Evolutionary conservation across 2,888 invertebrate genomes (phyloP), one percentile per base, ranked within the genome.

Genomic region (Pecten maximus): DNA sequence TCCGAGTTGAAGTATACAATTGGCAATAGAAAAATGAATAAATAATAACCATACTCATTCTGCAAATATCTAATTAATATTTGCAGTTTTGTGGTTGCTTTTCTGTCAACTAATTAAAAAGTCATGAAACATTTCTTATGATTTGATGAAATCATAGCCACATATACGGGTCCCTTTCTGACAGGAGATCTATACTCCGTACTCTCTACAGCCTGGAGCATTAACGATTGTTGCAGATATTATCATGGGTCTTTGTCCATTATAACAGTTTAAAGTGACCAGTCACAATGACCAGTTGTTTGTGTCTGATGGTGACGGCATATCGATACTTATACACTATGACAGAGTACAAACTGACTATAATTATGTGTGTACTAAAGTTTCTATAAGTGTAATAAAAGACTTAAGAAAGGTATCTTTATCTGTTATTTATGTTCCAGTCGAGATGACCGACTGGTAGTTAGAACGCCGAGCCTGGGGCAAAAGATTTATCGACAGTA

Each of bases 341-440:
- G 44, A 44, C 6, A 19, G 50, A 19, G 16, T 35, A 74, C 74
- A 74, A 35, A 74, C 28, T 15, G n/a, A 8, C 8, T 74, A 35
- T 74, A 74, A 28, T 74, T 74, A 74, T 74, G 10, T 23, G 1
- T 23, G n/a, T 35, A 74, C 35, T 35, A 10, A 74, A 74, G 74
- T 28, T 74, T 35, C 35, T 74, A 23, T 74, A 35, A 74, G 74
- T 74, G 74, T 74, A 35, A 74, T 74, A 74, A 74, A 35, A 23
- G 74, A 74, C 23, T 74, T 28, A 28, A 74, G 74, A 35, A 35
- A 74, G 74, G 74, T 74, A 35, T 74, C 74, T 74, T 74, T 74
- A 74, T 74, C 35, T 74, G 74, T 23, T 23, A 74, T 74, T 74
- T 8, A 74, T 28, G 74, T 74, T 74, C 15, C 28, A 74, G 74